Evolutionary conservation across 2,888 invertebrate genomes (phyloP), one percentile per base, ranked within the genome.

Genomic region (Thelaira solivaga): DNA sequence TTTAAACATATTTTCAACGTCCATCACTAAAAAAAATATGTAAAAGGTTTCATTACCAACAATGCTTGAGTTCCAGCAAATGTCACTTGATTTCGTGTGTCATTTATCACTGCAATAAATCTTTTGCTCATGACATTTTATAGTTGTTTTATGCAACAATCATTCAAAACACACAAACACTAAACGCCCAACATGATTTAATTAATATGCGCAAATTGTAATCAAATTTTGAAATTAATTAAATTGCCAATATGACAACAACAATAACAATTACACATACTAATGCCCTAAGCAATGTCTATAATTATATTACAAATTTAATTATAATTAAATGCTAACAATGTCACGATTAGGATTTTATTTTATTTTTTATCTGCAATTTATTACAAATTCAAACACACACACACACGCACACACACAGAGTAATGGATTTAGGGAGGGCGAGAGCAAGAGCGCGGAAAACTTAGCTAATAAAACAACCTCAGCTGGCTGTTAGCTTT

Each of bases 261-360:
- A 31, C 53, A 55, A 29, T 36, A 64, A 39, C 45, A 55, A 5
- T 2, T 2, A 31, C 53, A 55, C 31, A 71, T 51, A 47, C 34
- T 13, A 45, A 53, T 55, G n/a, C 22, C 34, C 8, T 26, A 13
- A 36, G 31, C 55, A 64, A 55, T n/a, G n/a, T 45, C 61, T 39
- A 64, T 72, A 72, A 72, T 72, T 73, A 65, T 41, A 34, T 26
- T 51, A 45, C 20, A 62, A 64, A 31, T 65, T 18, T 22, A 69
- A 61, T 61, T 41, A 57, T 49, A 65, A 57, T 29, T 64, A 31
- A 73, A 57, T 65, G 57, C 22, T 41, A 39, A 34, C 47, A 64
- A 65, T 57, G 64, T 73, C 73, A 73, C 73, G 73, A 73, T 73
- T 65, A 31, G 26, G 26, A 62, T 47, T 72, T 62, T n/a, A 16